Evolutionary conservation across 2,888 invertebrate species (phyloP), one percentile per base, ranked within the genome.

Genomic region (Galeruca laticollis): DNA sequence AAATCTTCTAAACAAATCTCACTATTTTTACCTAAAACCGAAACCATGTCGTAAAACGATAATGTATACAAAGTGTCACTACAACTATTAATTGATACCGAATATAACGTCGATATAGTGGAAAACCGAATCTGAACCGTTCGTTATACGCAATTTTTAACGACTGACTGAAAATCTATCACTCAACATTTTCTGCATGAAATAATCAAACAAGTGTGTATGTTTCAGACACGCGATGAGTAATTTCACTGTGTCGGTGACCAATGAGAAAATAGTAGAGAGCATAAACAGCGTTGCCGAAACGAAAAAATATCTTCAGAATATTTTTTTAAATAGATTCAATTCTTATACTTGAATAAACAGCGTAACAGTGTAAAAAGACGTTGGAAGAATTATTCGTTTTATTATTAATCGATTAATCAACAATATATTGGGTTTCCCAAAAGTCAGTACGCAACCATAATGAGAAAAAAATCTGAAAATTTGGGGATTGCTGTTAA

Each of bases 131-230:
- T 8, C 8, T 15, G 2, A n/a, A 18, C n/a, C 4, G 15, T 43
- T n/a, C 4, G 15, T 43, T n/a, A 15, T n/a, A 43, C 15, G n/a
- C 15, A 43, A 43, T 15, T 43, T 43, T 6, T 15, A 18, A 18
- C 47, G 2, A 47, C 47, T 47, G 9, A 47, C 47, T 18, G 9
- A 47, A 47, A 47, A 47, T 18, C 18, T 47, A 47, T 18, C 15
- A 47, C 2, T 18, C 15, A 15, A 6, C 18, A 15, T 47, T 18
- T 47, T 47, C 18, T 18, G 15, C 8, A 9, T 6, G 15, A 18
- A 47, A 47, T 47, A 47, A 47, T 47, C 47, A 18, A 47, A 47
- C 47, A 47, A 47, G 47, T 47, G 43, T 26, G 3, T 26, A 26
- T 43, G 18, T 47, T 47, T 47, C 47, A 18, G 15, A 47, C 47